A percentile compares a stretch with the other conserved stretches of the same genome.
These are phyloP conservation scores for Ips typographus DNA, from an alignment of 1,140 invertebrate species.

Conservation along the genomic window DNA sequence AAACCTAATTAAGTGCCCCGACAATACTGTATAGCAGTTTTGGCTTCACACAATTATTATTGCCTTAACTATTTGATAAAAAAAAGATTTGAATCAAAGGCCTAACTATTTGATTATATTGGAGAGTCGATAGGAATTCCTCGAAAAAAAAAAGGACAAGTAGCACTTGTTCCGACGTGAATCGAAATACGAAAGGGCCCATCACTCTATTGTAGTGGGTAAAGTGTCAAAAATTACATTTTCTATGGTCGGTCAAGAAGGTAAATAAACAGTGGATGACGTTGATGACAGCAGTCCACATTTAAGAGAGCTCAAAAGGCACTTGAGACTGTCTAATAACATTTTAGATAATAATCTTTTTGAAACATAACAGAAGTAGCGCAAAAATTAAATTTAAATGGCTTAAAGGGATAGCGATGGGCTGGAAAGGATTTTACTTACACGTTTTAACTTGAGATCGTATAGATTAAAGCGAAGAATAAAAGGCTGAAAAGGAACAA, in stretches of 20 bases:
- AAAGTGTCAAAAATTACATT: conserved; percentile 40
- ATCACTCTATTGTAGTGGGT: conserved; percentile 26
- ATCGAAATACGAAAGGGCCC: conserved; percentile 21
- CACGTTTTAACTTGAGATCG: conserved; percentile 15
- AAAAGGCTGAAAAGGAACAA: neutral
- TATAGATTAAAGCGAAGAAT: neutral
- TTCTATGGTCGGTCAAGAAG: conserved; percentile 37
- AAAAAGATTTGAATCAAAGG: no score
- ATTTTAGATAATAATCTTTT: conserved; percentile 42
- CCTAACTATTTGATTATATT: neutral
- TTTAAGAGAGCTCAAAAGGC: conserved; percentile 35
- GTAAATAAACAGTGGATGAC: conserved; percentile 39
- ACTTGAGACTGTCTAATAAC: conserved; percentile 41
- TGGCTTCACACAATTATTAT: no score
- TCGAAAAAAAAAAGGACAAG: conserved; percentile 14
- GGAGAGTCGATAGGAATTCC: neutral
- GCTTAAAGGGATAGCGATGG: conserved; percentile 33
- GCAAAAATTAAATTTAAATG: conserved; percentile 39
- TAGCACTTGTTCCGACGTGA: conserved; percentile 30
- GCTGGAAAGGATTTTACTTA: conserved; percentile 17
- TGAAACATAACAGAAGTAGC: conserved; percentile 33
- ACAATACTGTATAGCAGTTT: no score
- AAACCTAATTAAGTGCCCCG: no score
- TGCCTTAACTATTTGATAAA: no score
- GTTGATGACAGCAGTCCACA: conserved; percentile 36